phyloP scores from a whole-genome alignment of 2,113 vertebrate genomes.

The Brachypodius melanocephalos region DNA sequence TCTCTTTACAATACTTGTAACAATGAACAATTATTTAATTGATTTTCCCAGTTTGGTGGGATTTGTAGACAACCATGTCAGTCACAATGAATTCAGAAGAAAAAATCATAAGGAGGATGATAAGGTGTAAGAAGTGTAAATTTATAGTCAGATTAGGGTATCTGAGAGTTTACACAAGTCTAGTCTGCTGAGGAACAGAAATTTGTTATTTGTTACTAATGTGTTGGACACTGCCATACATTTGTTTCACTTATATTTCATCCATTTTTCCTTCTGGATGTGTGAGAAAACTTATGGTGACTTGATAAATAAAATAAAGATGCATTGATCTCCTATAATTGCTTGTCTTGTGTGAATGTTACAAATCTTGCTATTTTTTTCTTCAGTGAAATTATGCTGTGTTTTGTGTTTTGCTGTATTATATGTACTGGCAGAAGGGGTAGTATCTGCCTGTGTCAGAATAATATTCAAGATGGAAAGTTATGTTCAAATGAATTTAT shows the following conservation, averaged over 20 bases:
- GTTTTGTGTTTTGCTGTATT: not conserved
- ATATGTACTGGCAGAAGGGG: not conserved
- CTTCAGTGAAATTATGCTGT: not conserved
- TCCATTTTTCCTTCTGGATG: not conserved
- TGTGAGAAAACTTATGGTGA: not conserved
- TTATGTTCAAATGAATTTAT: not conserved
- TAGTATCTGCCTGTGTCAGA: not conserved
- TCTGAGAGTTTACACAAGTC: not conserved
- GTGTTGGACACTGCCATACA: not conserved
- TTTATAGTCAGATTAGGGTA: not conserved
- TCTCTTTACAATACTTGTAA: not conserved
- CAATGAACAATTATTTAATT: not conserved
- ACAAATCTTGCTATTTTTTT: not conserved
- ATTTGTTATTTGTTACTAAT: not conserved
- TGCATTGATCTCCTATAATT: not conserved
- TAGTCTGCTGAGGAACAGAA: not conserved
- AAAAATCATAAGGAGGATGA: not conserved
- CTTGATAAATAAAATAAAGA: not conserved
- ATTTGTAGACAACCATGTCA: not conserved
- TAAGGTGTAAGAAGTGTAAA: not conserved
- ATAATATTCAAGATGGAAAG: not conserved
- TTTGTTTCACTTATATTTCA: not conserved
- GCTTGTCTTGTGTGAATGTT: not conserved
- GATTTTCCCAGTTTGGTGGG: not conserved
- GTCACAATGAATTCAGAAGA: not conserved